A percentile compares a stretch with the other conserved stretches of the same genome.
phyloP scores from a whole-genome alignment of 2,113 vertebrate genomes.

The Desmodus rotundus region DNA sequence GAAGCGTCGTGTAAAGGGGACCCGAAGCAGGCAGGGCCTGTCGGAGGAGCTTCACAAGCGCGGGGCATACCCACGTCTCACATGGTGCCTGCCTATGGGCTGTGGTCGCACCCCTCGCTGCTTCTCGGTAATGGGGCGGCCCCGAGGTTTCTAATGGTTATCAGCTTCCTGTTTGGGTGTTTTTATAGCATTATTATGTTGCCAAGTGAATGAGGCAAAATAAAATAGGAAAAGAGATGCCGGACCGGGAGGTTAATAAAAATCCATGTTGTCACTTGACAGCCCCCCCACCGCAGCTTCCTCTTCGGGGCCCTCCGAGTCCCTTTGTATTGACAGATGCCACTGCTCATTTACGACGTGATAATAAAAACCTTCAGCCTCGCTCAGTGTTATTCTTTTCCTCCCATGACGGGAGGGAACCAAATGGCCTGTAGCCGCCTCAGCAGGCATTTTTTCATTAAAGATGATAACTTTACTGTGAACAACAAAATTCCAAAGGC shows the following conservation, averaged over 20 bases:
- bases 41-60: accelerated
- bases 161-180: constrained; percentile 66
- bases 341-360: constrained; percentile 88
- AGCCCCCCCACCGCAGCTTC: constrained; percentile 75
- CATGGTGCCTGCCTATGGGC: neutral
- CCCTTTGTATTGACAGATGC: constrained; percentile 87
- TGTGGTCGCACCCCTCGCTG: neutral
- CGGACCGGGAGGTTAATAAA: constrained; percentile 81
- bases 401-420: constrained; percentile 80
- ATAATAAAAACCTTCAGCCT: constrained; percentile 87
- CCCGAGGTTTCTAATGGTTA: constrained; percentile 1
- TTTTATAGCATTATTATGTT: constrained; percentile 74
- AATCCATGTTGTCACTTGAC: constrained; percentile 80
- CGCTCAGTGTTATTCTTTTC: constrained; percentile 80
- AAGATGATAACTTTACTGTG: constrained; percentile 78
- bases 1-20: neutral
- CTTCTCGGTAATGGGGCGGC: neutral
- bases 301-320: constrained; percentile 73
- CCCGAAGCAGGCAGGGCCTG: neutral
- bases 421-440: constrained; percentile 82
- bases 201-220: constrained; percentile 79
- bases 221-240: constrained; percentile 72
- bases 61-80: neutral
- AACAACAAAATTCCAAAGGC: constrained; percentile 63
- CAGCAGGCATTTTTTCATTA: constrained; percentile 83